Conservation (phyloP, 2,888 invertebrate species). For the Phalera bucephala region DNA sequence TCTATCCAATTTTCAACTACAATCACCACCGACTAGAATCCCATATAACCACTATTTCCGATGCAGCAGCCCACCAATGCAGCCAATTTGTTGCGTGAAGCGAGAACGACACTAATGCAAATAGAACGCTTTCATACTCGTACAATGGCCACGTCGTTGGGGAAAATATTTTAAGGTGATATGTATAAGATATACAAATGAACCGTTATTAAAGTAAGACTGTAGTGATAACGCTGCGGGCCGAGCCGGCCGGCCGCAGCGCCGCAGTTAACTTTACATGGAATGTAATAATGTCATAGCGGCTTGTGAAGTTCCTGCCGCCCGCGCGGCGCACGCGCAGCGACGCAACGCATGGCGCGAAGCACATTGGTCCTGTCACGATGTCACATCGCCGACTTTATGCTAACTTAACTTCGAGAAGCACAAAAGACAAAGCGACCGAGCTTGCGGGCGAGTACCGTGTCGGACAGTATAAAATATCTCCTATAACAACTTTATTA, state of each 20-base stretch:
- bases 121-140: neutral
- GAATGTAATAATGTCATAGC: too few relatives aligned
- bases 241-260: too few relatives aligned
- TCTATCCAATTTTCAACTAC: too few relatives aligned
- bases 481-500: conserved; percentile 57
- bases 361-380: neutral
- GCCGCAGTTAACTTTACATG: too few relatives aligned
- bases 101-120: neutral
- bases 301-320: too few relatives aligned
- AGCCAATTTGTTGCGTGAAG: too few relatives aligned
- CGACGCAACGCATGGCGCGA: neutral
- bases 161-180: conserved; percentile 29
- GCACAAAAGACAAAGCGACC: conserved; percentile 36
- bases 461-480: conserved; percentile 59
- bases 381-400: neutral
- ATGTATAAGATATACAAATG: conserved; percentile 35
- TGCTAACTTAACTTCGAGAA: neutral
- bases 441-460: conserved; percentile 44
- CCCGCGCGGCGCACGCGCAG: neutral
- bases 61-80: too few relatives aligned
- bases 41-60: too few relatives aligned
- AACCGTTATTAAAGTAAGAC: conserved; percentile 16
- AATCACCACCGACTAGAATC: too few relatives aligned
- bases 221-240: too few relatives aligned
- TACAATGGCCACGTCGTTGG: neutral